Percentiles rank a stretch among this genome's conserved stretches.
Conservation (phyloP, 2,888 invertebrate species). For the Tipula lateralis region DNA sequence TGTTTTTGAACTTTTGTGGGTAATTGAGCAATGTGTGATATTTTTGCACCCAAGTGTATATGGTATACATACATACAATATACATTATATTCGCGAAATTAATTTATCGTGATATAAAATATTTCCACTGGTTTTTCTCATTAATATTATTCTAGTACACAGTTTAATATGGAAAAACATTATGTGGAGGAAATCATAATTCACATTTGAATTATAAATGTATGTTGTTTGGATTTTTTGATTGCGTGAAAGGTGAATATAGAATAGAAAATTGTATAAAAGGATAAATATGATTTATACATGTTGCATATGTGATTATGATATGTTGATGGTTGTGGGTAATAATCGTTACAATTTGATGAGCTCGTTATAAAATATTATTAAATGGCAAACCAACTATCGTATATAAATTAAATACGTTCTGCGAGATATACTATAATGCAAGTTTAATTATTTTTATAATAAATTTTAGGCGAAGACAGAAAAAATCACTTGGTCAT, state of each 20-base stretch:
- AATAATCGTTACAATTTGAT: too few relatives aligned
- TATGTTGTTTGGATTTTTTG: not conserved
- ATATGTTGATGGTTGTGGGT: too few relatives aligned
- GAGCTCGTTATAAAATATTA: too few relatives aligned
- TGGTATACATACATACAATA: not conserved
- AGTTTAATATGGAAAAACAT: not conserved
- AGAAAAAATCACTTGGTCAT: too few relatives aligned
- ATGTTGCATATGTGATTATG: not conserved
- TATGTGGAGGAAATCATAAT: not conserved
- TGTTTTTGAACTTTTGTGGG: too few relatives aligned
- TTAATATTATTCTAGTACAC: not conserved
- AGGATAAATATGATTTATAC: not conserved
- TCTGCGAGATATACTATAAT: too few relatives aligned
- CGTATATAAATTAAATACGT: too few relatives aligned
- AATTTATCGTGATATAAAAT: not conserved
- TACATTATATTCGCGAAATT: not conserved
- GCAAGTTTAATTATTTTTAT: too few relatives aligned
- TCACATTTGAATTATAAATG: conserved; percentile 9
- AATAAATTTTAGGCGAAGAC: too few relatives aligned
- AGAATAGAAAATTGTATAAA: not conserved
- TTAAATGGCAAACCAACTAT: too few relatives aligned
- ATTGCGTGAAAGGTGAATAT: not conserved
- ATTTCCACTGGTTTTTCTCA: conserved; percentile 5
- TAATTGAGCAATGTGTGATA: too few relatives aligned
- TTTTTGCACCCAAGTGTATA: too few relatives aligned